Percentiles rank a stretch among this genome's conserved stretches.
Conservation (phyloP, 92 coral and sea anemone genomes). For the Virgularia gustaviana region DNA sequence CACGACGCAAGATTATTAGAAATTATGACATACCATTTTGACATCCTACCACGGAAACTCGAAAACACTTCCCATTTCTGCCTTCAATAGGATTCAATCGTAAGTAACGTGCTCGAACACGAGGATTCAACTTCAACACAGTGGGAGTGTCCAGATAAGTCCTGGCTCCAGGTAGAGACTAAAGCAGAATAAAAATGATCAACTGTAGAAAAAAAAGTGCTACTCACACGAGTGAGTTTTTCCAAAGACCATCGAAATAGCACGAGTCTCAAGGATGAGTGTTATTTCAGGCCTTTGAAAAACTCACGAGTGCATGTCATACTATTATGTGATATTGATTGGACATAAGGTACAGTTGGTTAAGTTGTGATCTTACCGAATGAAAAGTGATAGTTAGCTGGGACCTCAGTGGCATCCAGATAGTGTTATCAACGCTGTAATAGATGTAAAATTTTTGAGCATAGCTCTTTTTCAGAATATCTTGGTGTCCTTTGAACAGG, state of each 20-base stretch:
- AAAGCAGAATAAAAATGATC: not conserved
- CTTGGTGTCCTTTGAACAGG: slow-evolving; percentile 68
- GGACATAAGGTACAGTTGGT: too few relatives aligned
- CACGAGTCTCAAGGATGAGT: too few relatives aligned
- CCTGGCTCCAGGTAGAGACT: too few relatives aligned
- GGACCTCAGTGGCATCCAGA: slow-evolving; percentile 65
- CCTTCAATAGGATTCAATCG: slow-evolving; percentile 68
- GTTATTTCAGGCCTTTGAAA: too few relatives aligned
- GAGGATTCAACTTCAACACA: slow-evolving; percentile 84
- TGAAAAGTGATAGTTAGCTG: too few relatives aligned
- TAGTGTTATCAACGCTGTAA: slow-evolving; percentile 65
- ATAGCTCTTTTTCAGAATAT: slow-evolving; percentile 50
- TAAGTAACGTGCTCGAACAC: slow-evolving; percentile 79
- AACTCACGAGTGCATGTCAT: too few relatives aligned
- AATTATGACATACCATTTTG: slow-evolving; percentile 55
- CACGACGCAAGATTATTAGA: not conserved
- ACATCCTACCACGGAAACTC: slow-evolving; percentile 80
- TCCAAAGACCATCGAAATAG: too few relatives aligned
- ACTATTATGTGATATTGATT: too few relatives aligned
- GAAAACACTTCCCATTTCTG: slow-evolving; percentile 70
- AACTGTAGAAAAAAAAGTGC: not conserved
- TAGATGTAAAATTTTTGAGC: slow-evolving; percentile 65
- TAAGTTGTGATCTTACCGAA: too few relatives aligned
- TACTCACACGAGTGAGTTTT: too few relatives aligned
- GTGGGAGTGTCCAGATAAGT: slow-evolving; percentile 51